phyloP scores from a whole-genome alignment of 2,797 vertebrate genomes.

The Melanotaenia pygmaea region DNA sequence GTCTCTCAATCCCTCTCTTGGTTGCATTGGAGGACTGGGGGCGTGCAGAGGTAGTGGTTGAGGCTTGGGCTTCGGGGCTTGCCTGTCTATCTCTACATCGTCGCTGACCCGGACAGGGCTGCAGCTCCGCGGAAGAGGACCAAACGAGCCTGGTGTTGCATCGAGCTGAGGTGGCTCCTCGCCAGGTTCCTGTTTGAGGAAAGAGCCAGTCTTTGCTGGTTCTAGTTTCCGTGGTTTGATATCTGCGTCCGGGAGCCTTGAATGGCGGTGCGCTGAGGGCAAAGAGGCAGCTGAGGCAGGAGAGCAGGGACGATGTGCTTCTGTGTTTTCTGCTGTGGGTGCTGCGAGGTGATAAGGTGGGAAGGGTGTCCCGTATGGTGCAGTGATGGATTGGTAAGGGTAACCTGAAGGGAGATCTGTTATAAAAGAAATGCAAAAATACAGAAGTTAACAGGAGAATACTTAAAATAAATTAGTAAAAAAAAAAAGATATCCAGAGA shows the following conservation, averaged over 20 bases:
- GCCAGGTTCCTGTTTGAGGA: conserved; percentile 85
- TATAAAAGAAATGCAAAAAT: conserved; percentile 10
- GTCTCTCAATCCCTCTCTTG: conserved; percentile 25
- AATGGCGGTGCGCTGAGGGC: conserved; percentile 79
- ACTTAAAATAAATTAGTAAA: not conserved
- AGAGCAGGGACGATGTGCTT: conserved; percentile 82
- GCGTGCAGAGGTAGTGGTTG: conserved; percentile 40
- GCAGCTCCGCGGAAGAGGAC: conserved; percentile 64
- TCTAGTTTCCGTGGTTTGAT: conserved; percentile 87
- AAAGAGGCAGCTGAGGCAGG: conserved; percentile 82
- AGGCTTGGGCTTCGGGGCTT: conserved; percentile 29
- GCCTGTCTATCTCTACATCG: conserved; percentile 51
- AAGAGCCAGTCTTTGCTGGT: conserved; percentile 75
- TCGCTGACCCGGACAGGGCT: conserved; percentile 47
- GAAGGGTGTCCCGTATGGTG: conserved; percentile 88
- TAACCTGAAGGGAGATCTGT: conserved; percentile 91
- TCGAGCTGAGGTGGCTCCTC: conserved; percentile 76
- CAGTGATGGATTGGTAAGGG: conserved; percentile 89
- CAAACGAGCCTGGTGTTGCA: conserved; percentile 70
- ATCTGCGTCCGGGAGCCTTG: conserved; percentile 81
- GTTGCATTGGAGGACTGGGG: conserved; percentile 47
- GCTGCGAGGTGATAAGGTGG: conserved; percentile 89
- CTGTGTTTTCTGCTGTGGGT: conserved; percentile 78
- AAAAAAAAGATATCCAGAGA: not conserved
- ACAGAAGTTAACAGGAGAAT: not conserved